Percentiles rank a stretch among this genome's conserved stretches.
phyloP scores from a whole-genome alignment of 2,113 vertebrate genomes.

The Limnothrissa miodon region DNA sequence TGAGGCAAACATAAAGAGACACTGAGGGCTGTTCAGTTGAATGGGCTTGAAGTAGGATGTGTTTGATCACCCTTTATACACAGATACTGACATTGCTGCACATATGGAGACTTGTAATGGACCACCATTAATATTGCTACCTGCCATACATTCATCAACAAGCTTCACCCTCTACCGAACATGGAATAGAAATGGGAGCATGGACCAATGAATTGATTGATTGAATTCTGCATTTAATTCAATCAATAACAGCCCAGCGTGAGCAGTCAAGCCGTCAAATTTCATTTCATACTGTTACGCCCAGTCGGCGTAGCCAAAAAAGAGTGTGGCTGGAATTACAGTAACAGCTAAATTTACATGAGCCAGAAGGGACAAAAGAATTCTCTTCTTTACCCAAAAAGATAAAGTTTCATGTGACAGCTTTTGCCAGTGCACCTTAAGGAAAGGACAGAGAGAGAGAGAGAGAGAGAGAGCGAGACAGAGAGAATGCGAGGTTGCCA shows the following conservation, averaged over 20 bases:
- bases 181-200: neutral
- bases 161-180: no score
- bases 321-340: neutral
- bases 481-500: no score
- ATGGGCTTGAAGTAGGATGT: neutral
- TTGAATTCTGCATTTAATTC: neutral
- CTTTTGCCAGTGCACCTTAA: neutral
- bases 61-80: neutral
- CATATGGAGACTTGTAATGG: neutral
- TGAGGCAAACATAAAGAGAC: neutral
- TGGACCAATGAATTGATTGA: neutral
- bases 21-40: neutral
- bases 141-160: neutral
- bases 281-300: neutral
- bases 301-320: neutral
- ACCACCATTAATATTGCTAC: neutral
- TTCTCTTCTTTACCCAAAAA: neutral
- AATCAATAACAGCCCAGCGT: neutral
- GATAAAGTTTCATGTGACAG: neutral
- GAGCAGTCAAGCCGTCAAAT: neutral
- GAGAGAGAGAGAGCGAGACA: no score
- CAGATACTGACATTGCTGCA: neutral
- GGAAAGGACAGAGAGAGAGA: neutral
- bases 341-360: neutral
- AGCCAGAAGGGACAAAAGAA: neutral